Evolutionary conservation across 2,888 invertebrate genomes (phyloP), one percentile per base, ranked within the genome.

Genomic region (Abscondita cerata): DNA sequence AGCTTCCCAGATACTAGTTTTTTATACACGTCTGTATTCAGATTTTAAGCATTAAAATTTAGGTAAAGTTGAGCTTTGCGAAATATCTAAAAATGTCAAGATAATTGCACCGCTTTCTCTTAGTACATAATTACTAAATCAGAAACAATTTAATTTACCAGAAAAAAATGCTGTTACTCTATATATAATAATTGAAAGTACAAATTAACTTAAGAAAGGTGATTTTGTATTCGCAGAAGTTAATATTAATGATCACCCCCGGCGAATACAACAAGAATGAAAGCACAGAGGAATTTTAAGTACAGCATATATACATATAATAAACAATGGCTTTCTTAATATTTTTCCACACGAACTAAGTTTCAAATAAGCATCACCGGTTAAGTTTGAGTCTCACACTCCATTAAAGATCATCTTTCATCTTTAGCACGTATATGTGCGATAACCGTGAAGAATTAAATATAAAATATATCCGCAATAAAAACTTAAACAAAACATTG

Each of bases 151-250:
- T n/a, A n/a, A n/a, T n/a, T n/a, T n/a, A n/a, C n/a, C 25, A 25
- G 25, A 25, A 25, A 25, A 25, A 25, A 25, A 25, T 25, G 6
- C 25, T 25, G 25, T 25, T 4, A 25, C 25, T 4, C 25, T n/a
- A n/a, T 25, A 6, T 2, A 25, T 25, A 25, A 25, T 25, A 25
- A 25, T 25, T 25, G 6, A 25, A 25, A 38, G 38, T 12, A 9
- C 38, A 3, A 9, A 2, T 38, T 12, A n/a, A 38, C 38, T 38
- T 38, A 47, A 47, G 19, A 47, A 20, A 56, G 56, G 56, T 47
- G 56, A 50, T 56, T 38, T 20, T 56, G 40, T 47, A 47, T 50
- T 50, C 50, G 56, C 56, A 56, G 50, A 36, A 56, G 40, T 50
- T 56, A 56, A 56, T 41, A 41, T 41, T 41, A 41, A 41, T 41